Evolutionary conservation across 2,888 invertebrate species (phyloP), one percentile per base, ranked within the genome.

Genomic region (Deilephila porcellus): DNA sequence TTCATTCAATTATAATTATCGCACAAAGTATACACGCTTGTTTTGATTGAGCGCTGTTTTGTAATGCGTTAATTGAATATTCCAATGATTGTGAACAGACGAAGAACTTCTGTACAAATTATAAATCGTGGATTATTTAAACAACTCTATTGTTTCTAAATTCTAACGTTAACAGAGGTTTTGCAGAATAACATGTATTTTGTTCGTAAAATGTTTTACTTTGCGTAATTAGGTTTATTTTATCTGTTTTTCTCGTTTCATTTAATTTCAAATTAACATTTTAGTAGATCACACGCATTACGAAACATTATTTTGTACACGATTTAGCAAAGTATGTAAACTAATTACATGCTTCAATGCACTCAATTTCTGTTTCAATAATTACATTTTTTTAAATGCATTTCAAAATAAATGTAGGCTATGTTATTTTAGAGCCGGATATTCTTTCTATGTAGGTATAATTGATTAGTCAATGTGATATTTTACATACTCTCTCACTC

Each of bases 1-100:
- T 88, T 85, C 78, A 81, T 83, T 80, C 82, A 86, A 86, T 87
- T 86, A 87, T 85, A 84, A 88, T 87, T 84, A 87, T 81, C 76
- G 80, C 76, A 80, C 80, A 80, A 83, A 80, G 79, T 82, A 85
- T 83, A 86, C 78, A 81, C 73, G 77, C 74, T 81, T 81, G 81
- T 78, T 82, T 77, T 83, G 79, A 81, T 83, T 79, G 76, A 78
- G 45, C 64, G 64, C 8, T 67, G 64, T 64, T 64, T 67, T 67
- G 67, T 67, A 67, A 67, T 25, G 25, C 45, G 52, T 52, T 52
- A 52, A 67, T 67, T 67, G 17, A 67, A 67, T 29, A 67, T 67
- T 67, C 67, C 52, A 25, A 67, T 67, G 25, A 67, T 17, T 52
- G 25, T 25, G 45, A 25, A 67, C 67, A 45, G 25, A 52, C 67